Percentiles rank a stretch among this genome's conserved stretches.
Conservation (phyloP, 2,113 vertebrate species). For the Oreochromis spilurus region DNA sequence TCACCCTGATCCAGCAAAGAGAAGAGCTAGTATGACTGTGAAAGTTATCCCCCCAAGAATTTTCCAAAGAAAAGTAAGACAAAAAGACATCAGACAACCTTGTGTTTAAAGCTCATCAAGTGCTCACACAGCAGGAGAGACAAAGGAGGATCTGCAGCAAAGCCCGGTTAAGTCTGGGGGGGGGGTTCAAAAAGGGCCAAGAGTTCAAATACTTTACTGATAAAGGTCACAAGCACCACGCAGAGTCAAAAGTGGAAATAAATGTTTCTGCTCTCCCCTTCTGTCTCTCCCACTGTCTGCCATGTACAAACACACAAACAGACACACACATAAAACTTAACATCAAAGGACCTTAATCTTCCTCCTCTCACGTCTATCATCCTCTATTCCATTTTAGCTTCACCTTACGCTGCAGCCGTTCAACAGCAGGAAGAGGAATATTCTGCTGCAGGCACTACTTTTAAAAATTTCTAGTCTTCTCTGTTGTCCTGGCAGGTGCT, state of each 20-base stretch:
- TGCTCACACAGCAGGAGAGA: neutral
- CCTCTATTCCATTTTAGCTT: constrained; percentile 11
- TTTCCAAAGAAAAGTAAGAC: neutral
- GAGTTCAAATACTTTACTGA: constrained; percentile 30
- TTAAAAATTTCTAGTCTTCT: neutral
- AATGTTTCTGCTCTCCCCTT: neutral
- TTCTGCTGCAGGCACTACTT: constrained; percentile 28
- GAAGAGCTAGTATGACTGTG: neutral
- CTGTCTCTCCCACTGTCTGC: neutral
- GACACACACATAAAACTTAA: neutral
- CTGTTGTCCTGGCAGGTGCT: neutral
- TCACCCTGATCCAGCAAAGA: neutral
- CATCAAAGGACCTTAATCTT: constrained; percentile 43
- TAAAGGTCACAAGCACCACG: constrained; percentile 50
- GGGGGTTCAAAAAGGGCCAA: neutral
- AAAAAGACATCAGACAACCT: neutral
- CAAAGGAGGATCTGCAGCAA: neutral
- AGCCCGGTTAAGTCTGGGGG: neutral
- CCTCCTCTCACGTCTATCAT: constrained; percentile 29
- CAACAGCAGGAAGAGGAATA: constrained; percentile 15
- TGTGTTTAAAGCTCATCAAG: neutral
- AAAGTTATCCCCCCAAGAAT: neutral
- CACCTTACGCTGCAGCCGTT: neutral
- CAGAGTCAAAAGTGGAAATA: constrained; percentile 10
- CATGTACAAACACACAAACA: neutral